phyloP scores from a whole-genome alignment of 2,797 vertebrate species.

The Glossophaga mutica region DNA sequence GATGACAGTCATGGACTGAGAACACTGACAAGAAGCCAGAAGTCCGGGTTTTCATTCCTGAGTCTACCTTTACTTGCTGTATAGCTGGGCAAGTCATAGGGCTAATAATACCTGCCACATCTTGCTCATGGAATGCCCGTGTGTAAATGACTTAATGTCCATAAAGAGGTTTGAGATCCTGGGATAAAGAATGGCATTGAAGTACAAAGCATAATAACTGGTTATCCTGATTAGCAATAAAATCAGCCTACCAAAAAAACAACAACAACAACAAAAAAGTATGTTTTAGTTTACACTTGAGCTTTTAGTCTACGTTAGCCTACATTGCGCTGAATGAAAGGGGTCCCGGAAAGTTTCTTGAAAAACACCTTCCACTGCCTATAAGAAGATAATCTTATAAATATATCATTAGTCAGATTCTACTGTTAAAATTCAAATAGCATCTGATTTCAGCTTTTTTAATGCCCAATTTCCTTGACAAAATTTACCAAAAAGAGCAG shows the following conservation, averaged over 20 bases:
- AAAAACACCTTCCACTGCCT: background rate
- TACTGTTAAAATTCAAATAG: constrained; percentile 31
- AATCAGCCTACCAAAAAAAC: background rate
- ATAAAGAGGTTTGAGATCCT: constrained; percentile 66
- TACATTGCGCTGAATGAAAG: background rate
- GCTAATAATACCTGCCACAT: constrained; percentile 66
- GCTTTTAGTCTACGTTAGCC: background rate
- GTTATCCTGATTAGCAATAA: constrained; percentile 55
- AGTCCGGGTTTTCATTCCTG: constrained; percentile 46
- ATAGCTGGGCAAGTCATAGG: constrained; percentile 57
- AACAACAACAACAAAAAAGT: background rate
- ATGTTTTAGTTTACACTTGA: background rate
- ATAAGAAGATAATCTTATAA: background rate
- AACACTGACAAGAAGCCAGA: constrained; percentile 65
- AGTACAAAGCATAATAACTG: constrained; percentile 55
- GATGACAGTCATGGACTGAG: constrained; percentile 39
- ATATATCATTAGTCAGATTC: background rate
- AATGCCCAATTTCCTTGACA: constrained; percentile 2
- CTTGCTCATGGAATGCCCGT: constrained; percentile 65
- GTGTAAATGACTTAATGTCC: constrained; percentile 71
- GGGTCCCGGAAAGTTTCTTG: background rate
- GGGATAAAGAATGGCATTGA: constrained; percentile 69
- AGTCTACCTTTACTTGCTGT: constrained; percentile 61
- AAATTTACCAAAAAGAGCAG: constrained; percentile 23
- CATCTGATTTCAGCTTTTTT: constrained; percentile 12